Evolutionary conservation across 2,113 vertebrate genomes (phyloP).

Genomic region (Zosterops borbonicus): DNA sequence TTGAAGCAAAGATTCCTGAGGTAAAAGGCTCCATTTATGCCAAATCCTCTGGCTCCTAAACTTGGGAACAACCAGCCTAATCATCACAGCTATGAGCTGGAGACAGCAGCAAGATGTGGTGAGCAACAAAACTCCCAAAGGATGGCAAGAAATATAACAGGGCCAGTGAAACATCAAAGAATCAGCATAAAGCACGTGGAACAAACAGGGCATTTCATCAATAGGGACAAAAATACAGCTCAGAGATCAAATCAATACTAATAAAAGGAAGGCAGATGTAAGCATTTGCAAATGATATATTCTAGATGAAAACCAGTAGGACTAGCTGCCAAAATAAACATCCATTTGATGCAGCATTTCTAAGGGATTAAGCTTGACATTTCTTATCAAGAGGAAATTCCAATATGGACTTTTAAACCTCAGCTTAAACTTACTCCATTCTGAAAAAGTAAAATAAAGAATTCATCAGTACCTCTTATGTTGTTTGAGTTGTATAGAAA

Average conservation of each 20-base stretch:
- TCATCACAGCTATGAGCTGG: not conserved
- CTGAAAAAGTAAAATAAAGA: not conserved
- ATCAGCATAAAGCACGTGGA: not conserved
- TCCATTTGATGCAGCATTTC: not conserved
- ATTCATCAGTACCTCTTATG: not conserved
- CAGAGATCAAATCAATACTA: not conserved
- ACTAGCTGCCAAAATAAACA: not conserved
- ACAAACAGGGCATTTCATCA: not conserved
- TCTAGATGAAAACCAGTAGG: not conserved
- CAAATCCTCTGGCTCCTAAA: not conserved
- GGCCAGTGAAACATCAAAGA: not conserved
- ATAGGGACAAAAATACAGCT: not conserved
- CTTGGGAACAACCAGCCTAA: not conserved
- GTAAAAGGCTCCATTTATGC: not conserved
- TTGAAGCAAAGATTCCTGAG: not conserved
- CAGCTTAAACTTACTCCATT: not conserved
- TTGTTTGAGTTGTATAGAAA: not conserved
- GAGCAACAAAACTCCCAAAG: not conserved
- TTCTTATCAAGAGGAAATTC: slow-evolving; percentile 10
- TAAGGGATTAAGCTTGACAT: not conserved
- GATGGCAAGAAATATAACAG: not conserved
- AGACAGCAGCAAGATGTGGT: not conserved
- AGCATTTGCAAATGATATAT: not conserved
- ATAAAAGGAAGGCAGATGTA: not conserved
- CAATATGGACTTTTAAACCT: rapidly evolving